Base-by-base conservation (phyloP, 2,797 vertebrate species). In the Discoglossus pictus region DNA sequence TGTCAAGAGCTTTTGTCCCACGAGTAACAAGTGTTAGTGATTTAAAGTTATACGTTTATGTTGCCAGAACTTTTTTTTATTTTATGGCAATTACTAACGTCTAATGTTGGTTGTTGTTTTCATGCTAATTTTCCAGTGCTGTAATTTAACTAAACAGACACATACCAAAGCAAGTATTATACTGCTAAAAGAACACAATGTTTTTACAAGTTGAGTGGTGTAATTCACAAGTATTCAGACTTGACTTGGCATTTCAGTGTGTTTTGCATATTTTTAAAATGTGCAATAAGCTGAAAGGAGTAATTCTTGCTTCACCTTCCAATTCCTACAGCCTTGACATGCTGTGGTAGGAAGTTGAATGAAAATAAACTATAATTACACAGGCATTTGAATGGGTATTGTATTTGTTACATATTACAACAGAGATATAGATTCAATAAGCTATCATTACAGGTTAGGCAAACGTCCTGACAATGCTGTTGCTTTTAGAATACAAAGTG, bases 191-290 rank as follows among this genome's bases (percentile, higher is more conserved):
- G 65, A 68, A 68, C 65, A 68, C 65, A 68, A 61, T 68, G 65
- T 68, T 60, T 67, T 60, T 61, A 44, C 47, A 61, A 42, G 65
- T 60, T 36, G 44, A 59, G 50, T 69, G 67, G 59, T 62, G 58
- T 62, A 62, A 69, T 62, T 69, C 59, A 69, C 59, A 55, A 62
- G 39, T 62, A 55, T 62, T 48, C 67, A 69, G 50, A 21, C 67
- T 47, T 46, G 21, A 40, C 59, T 69, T 69, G 59, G 67, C 67
- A 73, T 66, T 72, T 68, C 56, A 67, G 58, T 75, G 7, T 73
- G 17, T 20, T 77, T 1, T 63, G 61, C 66, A 43, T 47, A 69
- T 36, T 68, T 80, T 75, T 50, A 74, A 50, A 75, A 44, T 6
- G 58, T 46, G 35, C 20, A 73, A 7, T 35, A 56, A 18, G 17